phyloP scores from a whole-genome alignment of 2,888 invertebrate genomes.

The Eristalis arbustorum region DNA sequence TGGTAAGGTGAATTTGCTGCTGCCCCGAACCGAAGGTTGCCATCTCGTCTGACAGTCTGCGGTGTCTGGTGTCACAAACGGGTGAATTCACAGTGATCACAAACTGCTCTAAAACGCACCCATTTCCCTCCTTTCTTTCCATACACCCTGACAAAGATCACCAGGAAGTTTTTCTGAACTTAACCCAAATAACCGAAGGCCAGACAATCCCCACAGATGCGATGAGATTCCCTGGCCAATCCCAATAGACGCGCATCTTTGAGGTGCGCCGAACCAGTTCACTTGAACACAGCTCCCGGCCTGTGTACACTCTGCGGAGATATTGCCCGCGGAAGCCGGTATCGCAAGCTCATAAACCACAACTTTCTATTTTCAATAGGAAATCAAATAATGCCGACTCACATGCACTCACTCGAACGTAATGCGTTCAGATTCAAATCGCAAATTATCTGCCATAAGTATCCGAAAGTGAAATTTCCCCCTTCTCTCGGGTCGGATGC shows the following conservation, averaged over 20 bases:
- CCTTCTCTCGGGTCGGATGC: not conserved
- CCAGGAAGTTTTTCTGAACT: not conserved
- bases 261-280: not conserved
- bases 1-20: too few species aligned
- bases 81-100: too few species aligned
- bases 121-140: not conserved
- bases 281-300: not conserved
- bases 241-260: not conserved
- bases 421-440: slow-evolving; percentile 31
- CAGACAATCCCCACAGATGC: not conserved
- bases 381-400: slow-evolving; percentile 24
- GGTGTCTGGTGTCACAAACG: too few species aligned
- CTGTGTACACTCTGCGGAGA: not conserved
- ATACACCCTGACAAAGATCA: not conserved
- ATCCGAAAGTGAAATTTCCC: slow-evolving; percentile 56
- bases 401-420: slow-evolving; percentile 12
- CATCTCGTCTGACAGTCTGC: too few species aligned
- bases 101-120: too few species aligned
- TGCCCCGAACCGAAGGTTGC: too few species aligned
- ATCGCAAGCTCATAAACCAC: slow-evolving; percentile 8
- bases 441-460: slow-evolving; percentile 48
- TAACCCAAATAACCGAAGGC: not conserved
- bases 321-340: slow-evolving; percentile 8
- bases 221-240: not conserved
- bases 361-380: slow-evolving; percentile 53